These are phyloP conservation scores for Acanthurus leucopareius DNA, from an alignment of 2,797 vertebrate species.

Conservation along the genomic window DNA sequence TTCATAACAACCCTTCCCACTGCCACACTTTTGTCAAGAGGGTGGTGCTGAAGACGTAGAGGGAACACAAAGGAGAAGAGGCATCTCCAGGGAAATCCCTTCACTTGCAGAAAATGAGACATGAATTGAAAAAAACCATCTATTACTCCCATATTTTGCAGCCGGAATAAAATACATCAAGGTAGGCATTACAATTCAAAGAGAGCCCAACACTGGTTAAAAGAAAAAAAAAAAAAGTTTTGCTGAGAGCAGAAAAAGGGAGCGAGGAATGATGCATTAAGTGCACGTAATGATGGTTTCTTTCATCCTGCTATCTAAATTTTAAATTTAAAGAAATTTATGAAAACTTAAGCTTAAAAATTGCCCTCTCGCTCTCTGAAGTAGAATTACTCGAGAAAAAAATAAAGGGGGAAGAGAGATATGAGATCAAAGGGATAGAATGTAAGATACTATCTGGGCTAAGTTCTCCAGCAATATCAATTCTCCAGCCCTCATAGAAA, in stretches of 20 bases:
- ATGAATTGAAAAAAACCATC: constrained; percentile 74
- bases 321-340: constrained; percentile 60
- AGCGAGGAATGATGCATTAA: constrained; percentile 54
- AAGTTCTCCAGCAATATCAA: constrained; percentile 14
- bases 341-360: constrained; percentile 54
- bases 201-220: constrained; percentile 47
- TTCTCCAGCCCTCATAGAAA: constrained; percentile 12
- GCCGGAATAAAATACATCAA: constrained; percentile 80
- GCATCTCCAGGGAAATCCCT: constrained; percentile 82
- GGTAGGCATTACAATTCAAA: constrained; percentile 70
- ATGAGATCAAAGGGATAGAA: constrained; percentile 59
- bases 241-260: constrained; percentile 36
- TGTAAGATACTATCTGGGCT: constrained; percentile 44
- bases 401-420: constrained; percentile 23
- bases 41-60: constrained; percentile 59
- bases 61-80: constrained; percentile 36
- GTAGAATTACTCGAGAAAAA: constrained; percentile 31
- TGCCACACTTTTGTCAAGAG: constrained; percentile 78
- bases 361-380: constrained; percentile 35
- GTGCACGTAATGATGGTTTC: constrained; percentile 57
- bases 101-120: constrained; percentile 76
- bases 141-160: constrained; percentile 77
- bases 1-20: constrained; percentile 82
- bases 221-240: constrained; percentile 51
- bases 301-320: constrained; percentile 64